Evolutionary conservation across 2,113 vertebrate genomes (phyloP).

Genomic region (Percina caprodes): DNA sequence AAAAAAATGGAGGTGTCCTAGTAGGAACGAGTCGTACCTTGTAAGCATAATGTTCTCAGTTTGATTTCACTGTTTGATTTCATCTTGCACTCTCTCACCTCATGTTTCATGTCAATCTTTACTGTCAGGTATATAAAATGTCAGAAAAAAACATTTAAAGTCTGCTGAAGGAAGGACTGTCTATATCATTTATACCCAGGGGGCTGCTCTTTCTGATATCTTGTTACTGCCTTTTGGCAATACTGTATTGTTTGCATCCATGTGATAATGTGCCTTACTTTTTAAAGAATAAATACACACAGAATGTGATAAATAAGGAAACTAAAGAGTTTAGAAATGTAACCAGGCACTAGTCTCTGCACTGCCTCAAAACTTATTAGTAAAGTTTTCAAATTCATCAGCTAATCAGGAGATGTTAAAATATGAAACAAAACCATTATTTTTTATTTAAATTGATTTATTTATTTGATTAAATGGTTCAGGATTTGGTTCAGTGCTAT

Average conservation of each 20-base stretch:
- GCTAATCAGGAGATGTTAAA: slow-evolving; percentile 7
- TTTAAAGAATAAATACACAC: neutral
- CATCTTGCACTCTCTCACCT: neutral
- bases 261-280: neutral
- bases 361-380: neutral
- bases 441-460: no score
- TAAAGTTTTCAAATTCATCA: neutral
- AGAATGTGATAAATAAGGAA: neutral
- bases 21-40: neutral
- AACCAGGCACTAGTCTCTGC: neutral
- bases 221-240: neutral
- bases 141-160: neutral
- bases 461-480: no score
- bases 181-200: neutral
- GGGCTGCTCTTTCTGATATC: neutral
- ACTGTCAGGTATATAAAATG: slow-evolving; percentile 2
- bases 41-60: slow-evolving; percentile 7
- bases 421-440: neutral
- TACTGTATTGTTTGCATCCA: neutral
- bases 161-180: neutral
- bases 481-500: neutral
- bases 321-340: neutral
- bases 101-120: slow-evolving; percentile 16
- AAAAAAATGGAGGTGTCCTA: neutral
- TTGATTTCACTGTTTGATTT: slow-evolving; percentile 14